Evolutionary conservation across 1,140 invertebrate genomes (phyloP), one percentile per base, ranked within the genome.

Genomic region (Lepidurus arcticus): DNA sequence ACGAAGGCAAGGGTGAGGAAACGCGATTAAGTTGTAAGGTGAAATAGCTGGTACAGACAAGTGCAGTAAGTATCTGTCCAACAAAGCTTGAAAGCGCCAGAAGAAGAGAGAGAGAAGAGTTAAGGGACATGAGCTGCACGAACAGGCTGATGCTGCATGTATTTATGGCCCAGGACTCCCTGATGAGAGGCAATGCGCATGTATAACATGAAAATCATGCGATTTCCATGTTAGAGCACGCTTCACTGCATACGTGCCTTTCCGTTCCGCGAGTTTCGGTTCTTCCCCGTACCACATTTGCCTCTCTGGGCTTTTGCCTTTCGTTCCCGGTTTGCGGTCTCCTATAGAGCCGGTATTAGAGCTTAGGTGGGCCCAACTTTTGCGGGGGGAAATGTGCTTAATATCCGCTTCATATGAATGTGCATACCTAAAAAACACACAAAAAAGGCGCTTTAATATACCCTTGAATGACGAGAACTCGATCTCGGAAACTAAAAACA

Each of bases 161-260:
- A 65, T 65, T 65, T 65, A 65, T 65, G 53, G 53, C 16, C 9
- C 53, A 65, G n/a, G 53, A 9, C 53, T 65, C 53, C 53, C 53
- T 65, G 53, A 65, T 21, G 53, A 65, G 53, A 65, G 53, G 53
- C 53, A 65, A 65, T 21, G 53, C 6, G 53, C 53, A 65, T 65
- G 53, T 65, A 65, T 65, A 65, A 65, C 53, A 65, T 65, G 53
- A 21, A 65, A 65, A 65, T 65, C 53, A 65, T 65, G 53, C 53
- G 53, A 65, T 65, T 65, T 65, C 53, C 53, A 65, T 65, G 53
- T 65, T 65, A 65, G 53, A 65, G 53, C 53, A 65, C 53, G 53
- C 53, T 65, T 65, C 16, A 65, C 16, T 65, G 53, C 16, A 65
- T 21, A 65, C 13, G 21, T 65, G 53, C 53, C n/a, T 65, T 65